These are phyloP conservation scores for Regulus satrapa DNA, from an alignment of 2,113 vertebrate species.

Conservation along the genomic window DNA sequence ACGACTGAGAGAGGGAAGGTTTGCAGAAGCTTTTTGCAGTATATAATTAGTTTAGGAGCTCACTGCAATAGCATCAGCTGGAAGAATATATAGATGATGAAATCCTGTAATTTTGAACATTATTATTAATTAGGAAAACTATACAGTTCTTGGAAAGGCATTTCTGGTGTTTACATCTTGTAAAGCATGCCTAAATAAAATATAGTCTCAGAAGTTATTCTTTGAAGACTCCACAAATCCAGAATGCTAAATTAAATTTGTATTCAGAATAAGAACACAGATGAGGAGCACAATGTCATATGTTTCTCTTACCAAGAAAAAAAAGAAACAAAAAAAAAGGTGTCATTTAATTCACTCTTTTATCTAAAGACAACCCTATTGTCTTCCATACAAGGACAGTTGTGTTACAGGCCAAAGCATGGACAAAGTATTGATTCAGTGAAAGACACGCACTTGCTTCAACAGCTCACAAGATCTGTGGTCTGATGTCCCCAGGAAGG, in stretches of 20 bases:
- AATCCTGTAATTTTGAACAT: not conserved
- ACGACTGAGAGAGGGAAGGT: not conserved
- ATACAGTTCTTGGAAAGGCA: not conserved
- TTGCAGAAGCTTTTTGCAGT: not conserved
- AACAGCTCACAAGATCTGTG: not conserved
- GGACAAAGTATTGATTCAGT: not conserved
- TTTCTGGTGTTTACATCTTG: not conserved
- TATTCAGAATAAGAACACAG: not conserved
- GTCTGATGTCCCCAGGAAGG: not conserved
- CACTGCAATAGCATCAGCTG: not conserved
- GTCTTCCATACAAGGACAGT: not conserved
- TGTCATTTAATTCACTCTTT: not conserved
- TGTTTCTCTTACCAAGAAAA: not conserved
- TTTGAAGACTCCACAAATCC: not conserved
- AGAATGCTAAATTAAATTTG: not conserved
- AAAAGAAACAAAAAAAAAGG: not conserved
- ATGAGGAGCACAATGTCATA: not conserved
- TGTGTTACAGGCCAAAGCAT: not conserved
- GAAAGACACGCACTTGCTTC: not conserved
- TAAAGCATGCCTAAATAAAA: not conserved
- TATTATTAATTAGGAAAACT: not conserved
- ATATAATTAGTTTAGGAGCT: not conserved
- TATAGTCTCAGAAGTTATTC: not conserved
- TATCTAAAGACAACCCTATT: not conserved
- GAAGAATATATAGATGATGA: not conserved